Conservation (phyloP, 2,797 vertebrate species). For the Varecia variegata region DNA sequence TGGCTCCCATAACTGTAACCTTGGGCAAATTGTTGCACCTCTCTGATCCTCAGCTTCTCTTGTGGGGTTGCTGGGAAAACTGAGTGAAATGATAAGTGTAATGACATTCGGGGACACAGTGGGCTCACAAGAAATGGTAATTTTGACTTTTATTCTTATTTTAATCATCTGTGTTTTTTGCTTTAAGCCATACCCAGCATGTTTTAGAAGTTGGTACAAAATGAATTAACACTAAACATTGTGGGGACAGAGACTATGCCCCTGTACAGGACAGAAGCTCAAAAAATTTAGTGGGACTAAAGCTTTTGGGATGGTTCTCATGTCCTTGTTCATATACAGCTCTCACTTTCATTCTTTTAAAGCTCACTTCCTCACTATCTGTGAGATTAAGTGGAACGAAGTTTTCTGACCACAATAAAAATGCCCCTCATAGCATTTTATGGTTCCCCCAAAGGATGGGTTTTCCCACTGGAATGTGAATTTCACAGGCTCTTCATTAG, state of each 20-base stretch:
- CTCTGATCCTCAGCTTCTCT: not conserved
- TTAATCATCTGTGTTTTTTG: not conserved
- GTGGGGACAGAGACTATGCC: not conserved
- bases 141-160: not conserved
- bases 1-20: not conserved
- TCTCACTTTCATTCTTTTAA: not conserved
- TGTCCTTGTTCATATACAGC: not conserved
- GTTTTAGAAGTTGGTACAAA: not conserved
- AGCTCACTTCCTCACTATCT: not conserved
- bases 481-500: not conserved
- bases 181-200: not conserved
- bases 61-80: not conserved
- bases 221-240: not conserved
- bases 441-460: not conserved
- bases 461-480: not conserved
- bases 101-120: not conserved
- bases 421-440: not conserved
- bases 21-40: not conserved
- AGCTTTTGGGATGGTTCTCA: not conserved
- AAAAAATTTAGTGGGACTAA: not conserved
- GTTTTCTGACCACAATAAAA: not conserved
- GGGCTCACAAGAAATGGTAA: not conserved
- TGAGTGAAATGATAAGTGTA: not conserved
- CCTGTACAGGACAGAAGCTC: not conserved
- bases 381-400: not conserved